Base-by-base conservation (phyloP, 2,113 vertebrate genomes). In the Ariopsis seemanni region DNA sequence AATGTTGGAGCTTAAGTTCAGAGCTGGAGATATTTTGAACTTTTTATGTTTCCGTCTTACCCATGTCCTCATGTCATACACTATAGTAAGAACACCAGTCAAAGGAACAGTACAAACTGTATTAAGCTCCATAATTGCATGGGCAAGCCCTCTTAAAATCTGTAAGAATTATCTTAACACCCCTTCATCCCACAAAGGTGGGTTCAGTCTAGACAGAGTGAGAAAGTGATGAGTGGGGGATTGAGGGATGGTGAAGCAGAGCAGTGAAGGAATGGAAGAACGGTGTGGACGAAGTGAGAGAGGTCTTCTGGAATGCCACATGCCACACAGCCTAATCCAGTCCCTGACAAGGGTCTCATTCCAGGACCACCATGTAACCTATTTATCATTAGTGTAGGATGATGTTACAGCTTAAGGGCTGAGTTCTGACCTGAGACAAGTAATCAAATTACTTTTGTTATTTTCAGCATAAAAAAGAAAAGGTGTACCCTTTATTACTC, bases 251-350 rank as follows among this genome's bases (percentile, higher is more conserved):
- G 48, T 4, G 42, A 86, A 69, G 34, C 27, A 71, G 17, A 65
- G 25, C 30, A 74, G 27, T 48, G 20, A 82, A 57, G 55, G 34
- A 55, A 89, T 17, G 27, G 48, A 77, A 57, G 78, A 22, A 74
- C 48, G 79, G 50, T 53, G 71, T 53, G 78, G 14, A 12, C 53
- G 57, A 80, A 77, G 79, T 1, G 42, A 71, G 53, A 12, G 42
- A 80, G 42, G 78, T 69, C n/a, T 88, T 84, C 74, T 65, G 75
- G 69, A 77, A 85, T 53, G 18, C 12, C n/a, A 63, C 74, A 86
- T 88, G 74, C 75, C 72, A 83, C 84, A 83, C 67, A 25, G 27
- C 58, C 83, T 91, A 91, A 93, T 92, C 91, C 89, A 86, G 82
- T 82, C 91, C 88, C 89, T 91, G 67, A 27, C 69, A 87, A 82